Evolutionary conservation across 2,113 vertebrate genomes (phyloP), one percentile per base, ranked within the genome.

Genomic region (Climacteris rufus): DNA sequence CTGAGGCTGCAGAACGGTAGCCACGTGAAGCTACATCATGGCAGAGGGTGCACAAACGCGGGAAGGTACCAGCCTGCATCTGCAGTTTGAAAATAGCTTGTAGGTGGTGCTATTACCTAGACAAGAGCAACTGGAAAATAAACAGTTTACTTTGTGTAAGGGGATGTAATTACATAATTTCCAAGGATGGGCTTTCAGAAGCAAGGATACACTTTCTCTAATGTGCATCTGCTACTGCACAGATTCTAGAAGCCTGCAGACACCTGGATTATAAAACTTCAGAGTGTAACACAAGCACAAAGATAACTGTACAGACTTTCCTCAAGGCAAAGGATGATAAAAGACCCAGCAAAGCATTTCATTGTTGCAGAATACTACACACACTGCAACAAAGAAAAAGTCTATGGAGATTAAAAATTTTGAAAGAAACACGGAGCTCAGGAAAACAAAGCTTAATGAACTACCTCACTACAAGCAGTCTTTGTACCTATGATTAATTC

Each of bases 381-480:
- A 76, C 30, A 31, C 6, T 61, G 35, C 40, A 61, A 64, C 8
- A 13, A 52, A 61, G 54, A 5, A 53, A 53, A 49, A 31, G 39
- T 7, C 40, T 40, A 68, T 3, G 6, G 28, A 83, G 50, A 94
- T 78, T 64, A 76, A 81, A 81, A 88, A 95, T 74, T 91, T 72
- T 93, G 69, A 92, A 94, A 93, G 75, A 94, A 97, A 93, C 2
- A 6, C 8, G 31, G 45, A 59, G 13, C 20, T 71, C 27, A 4
- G 45, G 33, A 82, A 80, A 93, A 83, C 18, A 31, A 94, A 83
- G 53, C 45, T 78, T 92, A 88, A 83, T 94, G 92, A 94, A 59
- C 28, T 71, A 56, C 35, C 45, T 90, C 5, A 2, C 42, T 88
- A 65, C 45, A 87, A n/a, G 74, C 56, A 95, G 64, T 30, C 66